phyloP scores from a whole-genome alignment of 2,888 invertebrate genomes.

The Sycophila texana region DNA sequence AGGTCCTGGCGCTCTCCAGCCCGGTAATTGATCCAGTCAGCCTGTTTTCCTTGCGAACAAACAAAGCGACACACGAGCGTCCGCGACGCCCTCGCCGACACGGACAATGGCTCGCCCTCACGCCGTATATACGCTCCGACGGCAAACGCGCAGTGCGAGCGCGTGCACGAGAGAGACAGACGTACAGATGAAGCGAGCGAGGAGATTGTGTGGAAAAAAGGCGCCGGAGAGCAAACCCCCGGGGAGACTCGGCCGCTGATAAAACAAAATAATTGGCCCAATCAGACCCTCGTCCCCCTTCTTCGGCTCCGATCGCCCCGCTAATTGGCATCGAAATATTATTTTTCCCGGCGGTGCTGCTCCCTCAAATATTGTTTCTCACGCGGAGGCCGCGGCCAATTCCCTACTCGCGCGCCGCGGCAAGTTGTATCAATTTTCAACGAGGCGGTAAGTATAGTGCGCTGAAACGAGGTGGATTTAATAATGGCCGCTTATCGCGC shows the following conservation, averaged over 20 bases:
- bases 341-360: conserved; percentile 2
- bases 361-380: conserved; percentile 35
- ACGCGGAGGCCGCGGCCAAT: background rate
- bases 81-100: background rate
- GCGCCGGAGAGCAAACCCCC: background rate
- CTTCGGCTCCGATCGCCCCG: background rate
- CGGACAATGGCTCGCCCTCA: too few relatives aligned
- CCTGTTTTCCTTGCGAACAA: background rate
- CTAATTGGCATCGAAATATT: conserved; percentile 40
- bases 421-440: conserved; percentile 33
- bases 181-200: background rate
- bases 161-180: background rate
- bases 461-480: too few relatives aligned
- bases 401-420: background rate
- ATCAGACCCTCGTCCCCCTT: background rate
- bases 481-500: too few relatives aligned
- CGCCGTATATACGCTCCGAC: too few relatives aligned
- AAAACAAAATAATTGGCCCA: conserved; percentile 23
- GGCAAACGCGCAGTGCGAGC: too few relatives aligned
- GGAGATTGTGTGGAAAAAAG: background rate
- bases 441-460: background rate
- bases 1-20: background rate
- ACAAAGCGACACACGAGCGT: background rate
- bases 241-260: background rate
- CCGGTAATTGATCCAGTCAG: conserved; percentile 18